These are phyloP conservation scores for Ectemnius cavifrons DNA, from an alignment of 2,888 invertebrate species.

Conservation along the genomic window DNA sequence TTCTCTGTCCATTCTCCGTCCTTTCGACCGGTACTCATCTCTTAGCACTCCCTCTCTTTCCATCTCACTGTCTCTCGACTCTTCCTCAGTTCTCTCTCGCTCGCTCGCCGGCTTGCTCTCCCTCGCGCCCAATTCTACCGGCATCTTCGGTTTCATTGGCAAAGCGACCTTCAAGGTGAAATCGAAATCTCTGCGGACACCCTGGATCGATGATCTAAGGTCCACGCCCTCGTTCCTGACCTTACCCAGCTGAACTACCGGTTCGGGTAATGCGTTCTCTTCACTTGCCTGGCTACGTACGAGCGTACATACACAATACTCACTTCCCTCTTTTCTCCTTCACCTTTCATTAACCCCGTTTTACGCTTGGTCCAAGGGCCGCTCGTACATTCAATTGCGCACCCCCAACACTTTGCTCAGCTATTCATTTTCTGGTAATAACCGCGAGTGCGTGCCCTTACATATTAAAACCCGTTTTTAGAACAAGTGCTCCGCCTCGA, in stretches of 20 bases:
- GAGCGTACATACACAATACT: no score
- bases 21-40: no score
- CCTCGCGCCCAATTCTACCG: conserved; percentile 18
- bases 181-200: conserved; percentile 47
- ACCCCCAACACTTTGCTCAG: neutral
- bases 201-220: conserved; percentile 47
- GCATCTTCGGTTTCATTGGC: conserved; percentile 30
- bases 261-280: conserved; percentile 31
- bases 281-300: conserved; percentile 24
- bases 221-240: conserved; percentile 45
- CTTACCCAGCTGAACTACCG: conserved; percentile 47
- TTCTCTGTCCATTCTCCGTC: conserved; percentile 26
- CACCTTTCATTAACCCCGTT: neutral
- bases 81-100: conserved; percentile 7
- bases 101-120: conserved; percentile 3
- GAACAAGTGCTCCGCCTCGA: conserved; percentile 5
- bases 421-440: conserved; percentile 5
- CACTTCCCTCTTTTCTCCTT: conserved; percentile 19
- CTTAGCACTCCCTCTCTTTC: conserved; percentile 40
- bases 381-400: neutral
- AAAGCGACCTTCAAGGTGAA: conserved; percentile 42
- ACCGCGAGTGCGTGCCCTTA: conserved; percentile 5
- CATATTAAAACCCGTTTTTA: conserved; percentile 16
- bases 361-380: neutral
- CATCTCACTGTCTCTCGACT: conserved; percentile 21